These are phyloP conservation scores for Pyrrhosoma nymphula DNA, from an alignment of 2,888 invertebrate genomes.

Conservation along the genomic window DNA sequence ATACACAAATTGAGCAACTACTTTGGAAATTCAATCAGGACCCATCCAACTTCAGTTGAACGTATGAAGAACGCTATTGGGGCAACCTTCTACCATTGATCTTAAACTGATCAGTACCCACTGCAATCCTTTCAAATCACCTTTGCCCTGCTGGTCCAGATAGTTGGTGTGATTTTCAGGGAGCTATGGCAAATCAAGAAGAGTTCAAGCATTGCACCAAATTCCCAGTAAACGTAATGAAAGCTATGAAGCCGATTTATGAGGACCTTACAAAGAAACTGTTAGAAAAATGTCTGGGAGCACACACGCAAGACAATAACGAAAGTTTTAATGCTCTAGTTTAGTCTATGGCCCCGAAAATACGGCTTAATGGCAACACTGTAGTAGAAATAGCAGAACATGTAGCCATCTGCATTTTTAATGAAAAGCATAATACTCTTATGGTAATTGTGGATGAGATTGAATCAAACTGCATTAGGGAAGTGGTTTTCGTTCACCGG, in stretches of 20 bases:
- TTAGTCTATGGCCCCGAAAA: neutral
- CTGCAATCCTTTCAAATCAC: no score
- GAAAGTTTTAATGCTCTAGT: neutral
- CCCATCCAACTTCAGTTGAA: slow-evolving; percentile 58
- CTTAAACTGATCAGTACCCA: slow-evolving; percentile 70
- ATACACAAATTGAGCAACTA: slow-evolving; percentile 67
- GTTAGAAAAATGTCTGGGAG: neutral
- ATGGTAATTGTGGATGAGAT: no score
- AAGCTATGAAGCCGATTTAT: neutral
- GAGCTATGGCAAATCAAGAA: neutral
- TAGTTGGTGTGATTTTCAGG: slow-evolving; percentile 70
- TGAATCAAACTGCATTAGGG: no score
- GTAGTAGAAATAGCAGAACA: neutral
- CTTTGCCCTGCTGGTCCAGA: slow-evolving; percentile 68
- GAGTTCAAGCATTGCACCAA: no score
- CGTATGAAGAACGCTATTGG: slow-evolving; percentile 69
- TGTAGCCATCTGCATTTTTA: no score
- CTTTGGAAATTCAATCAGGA: slow-evolving; percentile 70
- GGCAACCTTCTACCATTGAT: slow-evolving; percentile 70
- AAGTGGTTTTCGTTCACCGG: no score
- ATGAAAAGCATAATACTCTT: no score
- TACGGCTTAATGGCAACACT: neutral
- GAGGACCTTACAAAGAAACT: neutral
- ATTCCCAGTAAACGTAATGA: neutral
- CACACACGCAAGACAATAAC: neutral